Evolutionary conservation across 2,113 vertebrate species (phyloP), one percentile per base, ranked within the genome.

Genomic region (Sebastes schlegelii): DNA sequence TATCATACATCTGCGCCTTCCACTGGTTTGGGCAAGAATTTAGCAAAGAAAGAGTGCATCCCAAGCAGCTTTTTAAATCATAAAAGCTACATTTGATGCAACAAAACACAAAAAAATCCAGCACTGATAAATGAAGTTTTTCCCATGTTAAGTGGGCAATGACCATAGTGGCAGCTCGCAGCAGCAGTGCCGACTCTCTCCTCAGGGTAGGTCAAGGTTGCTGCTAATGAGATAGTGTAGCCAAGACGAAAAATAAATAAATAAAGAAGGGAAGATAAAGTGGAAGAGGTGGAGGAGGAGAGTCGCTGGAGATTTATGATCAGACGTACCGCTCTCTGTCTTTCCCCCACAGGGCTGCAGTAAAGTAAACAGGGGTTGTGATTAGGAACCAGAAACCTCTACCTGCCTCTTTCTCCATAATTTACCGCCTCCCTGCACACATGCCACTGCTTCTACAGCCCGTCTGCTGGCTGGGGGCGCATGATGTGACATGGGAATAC

Each of bases 291-390:
- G 54, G 60, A 82, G 46, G 26, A 61, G 78, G 68, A 75, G 55
- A 61, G 52, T 51, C 75, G 13, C 43, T 4, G 60, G 61, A 77
- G 86, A 90, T 90, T 89, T 88, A 91, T 69, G 74, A 75, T 71
- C 45, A 67, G 66, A 61, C 16, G 34, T 61, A 12, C 17, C 65
- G 52, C 83, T 66, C 69, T 84, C 69, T 66, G 86, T 88, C 65
- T 90, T 72, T 62, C 61, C 69, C 57, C 87, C 80, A 51, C 45
- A 7, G 83, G 80, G 78, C 26, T 70, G 80, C 76, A 66, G 43
- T 74, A 90, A 88, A 88, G 83, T 68, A 88, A 91, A 89, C 88
- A 83, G 71, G 61, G 63, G 45, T 69, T 82, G 57, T 90, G 89
- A 90, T 93, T 91, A 91, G 89, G 86, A 82, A 74, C 64, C 72